phyloP scores from a whole-genome alignment of 1,140 invertebrate genomes.

The Orussus abietinus region DNA sequence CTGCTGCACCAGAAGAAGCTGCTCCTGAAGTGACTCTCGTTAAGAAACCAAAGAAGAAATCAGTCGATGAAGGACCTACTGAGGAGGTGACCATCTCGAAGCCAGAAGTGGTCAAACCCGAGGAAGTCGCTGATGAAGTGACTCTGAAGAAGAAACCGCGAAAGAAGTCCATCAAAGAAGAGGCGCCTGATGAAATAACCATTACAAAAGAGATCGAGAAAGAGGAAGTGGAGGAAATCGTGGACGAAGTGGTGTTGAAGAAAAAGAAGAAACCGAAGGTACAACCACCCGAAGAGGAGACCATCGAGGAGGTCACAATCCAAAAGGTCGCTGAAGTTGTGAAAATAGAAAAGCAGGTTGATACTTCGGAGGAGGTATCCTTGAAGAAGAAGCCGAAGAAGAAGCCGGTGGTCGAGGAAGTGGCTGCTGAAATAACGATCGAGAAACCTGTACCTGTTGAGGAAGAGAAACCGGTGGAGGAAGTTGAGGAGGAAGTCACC shows the following conservation, averaged over 20 bases:
- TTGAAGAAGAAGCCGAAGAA: constrained; percentile 46
- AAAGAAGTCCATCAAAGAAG: constrained; percentile 28
- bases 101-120: constrained; percentile 25
- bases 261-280: constrained; percentile 45
- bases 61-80: constrained; percentile 28
- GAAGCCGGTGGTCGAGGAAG: constrained; percentile 33
- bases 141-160: constrained; percentile 38
- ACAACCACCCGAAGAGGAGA: constrained; percentile 39
- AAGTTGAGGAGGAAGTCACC: constrained; percentile 17
- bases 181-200: constrained; percentile 34
- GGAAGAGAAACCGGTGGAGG: constrained; percentile 23
- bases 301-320: constrained; percentile 36
- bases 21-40: constrained; percentile 22
- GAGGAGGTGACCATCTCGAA: constrained; percentile 34
- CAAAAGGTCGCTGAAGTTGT: constrained; percentile 33
- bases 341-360: constrained; percentile 27
- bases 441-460: constrained; percentile 14
- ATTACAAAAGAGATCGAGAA: constrained; percentile 24
- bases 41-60: constrained; percentile 37
- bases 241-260: constrained; percentile 29
- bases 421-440: constrained; percentile 18
- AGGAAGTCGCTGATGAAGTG: constrained; percentile 34
- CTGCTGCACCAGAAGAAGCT: constrained; percentile 19
- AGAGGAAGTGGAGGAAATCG: constrained; percentile 25
- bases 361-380: constrained; percentile 35